These are phyloP conservation scores for Pristionchus arcanus DNA, from an alignment of 2,888 invertebrate species.

Conservation along the genomic window DNA sequence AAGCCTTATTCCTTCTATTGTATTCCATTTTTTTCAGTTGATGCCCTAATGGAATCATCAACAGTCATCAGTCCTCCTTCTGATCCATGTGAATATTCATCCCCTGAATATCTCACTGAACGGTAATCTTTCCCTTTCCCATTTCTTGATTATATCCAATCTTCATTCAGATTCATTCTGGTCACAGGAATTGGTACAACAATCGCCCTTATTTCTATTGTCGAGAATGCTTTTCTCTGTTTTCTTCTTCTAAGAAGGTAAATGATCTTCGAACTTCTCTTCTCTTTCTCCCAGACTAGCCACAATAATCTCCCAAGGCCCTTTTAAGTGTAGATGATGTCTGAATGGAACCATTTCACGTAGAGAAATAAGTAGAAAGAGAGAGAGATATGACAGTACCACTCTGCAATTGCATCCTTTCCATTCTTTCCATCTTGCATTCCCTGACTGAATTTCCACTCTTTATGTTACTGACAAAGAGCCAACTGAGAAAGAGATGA, in stretches of 20 bases:
- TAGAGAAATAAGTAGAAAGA: background rate
- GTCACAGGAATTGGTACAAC: slow-evolving; percentile 74
- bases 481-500: background rate
- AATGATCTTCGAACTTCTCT: slow-evolving; percentile 11
- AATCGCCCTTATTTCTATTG: slow-evolving; percentile 69
- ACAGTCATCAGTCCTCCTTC: background rate
- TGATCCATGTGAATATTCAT: slow-evolving; percentile 14
- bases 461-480: background rate
- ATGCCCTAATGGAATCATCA: background rate
- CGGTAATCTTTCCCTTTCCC: background rate
- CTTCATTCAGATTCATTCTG: slow-evolving; percentile 65
- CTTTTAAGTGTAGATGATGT: background rate
- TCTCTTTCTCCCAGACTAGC: background rate
- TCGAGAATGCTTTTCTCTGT: slow-evolving; percentile 71
- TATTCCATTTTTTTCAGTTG: background rate
- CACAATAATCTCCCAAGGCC: background rate
- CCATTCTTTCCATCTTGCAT: background rate
- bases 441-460: background rate
- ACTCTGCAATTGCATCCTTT: background rate
- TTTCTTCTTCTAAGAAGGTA: slow-evolving; percentile 68
- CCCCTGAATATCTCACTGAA: slow-evolving; percentile 21
- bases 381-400: background rate
- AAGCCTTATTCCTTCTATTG: background rate
- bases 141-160: background rate
- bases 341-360: background rate